phyloP scores from a whole-genome alignment of 2,113 vertebrate genomes.

The Coptodon bakossiorum region DNA sequence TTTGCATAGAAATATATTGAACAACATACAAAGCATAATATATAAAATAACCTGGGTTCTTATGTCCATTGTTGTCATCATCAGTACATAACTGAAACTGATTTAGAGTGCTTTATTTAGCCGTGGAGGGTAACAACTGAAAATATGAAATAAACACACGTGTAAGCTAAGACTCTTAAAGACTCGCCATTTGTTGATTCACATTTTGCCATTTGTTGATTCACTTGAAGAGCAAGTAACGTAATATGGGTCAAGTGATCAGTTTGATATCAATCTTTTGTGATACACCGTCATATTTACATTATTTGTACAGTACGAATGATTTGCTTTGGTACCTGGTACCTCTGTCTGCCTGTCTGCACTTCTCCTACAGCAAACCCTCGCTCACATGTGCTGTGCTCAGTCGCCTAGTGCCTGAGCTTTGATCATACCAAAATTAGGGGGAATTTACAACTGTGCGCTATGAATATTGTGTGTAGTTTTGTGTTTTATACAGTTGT shows the following conservation, averaged over 20 bases:
- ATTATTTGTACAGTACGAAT: background rate
- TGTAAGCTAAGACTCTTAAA: background rate
- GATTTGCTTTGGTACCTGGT: background rate
- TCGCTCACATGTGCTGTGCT: background rate
- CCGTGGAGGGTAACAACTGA: accelerated
- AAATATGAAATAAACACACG: background rate
- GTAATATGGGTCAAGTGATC: background rate
- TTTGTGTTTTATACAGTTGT: background rate
- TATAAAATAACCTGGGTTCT: too few relatives aligned
- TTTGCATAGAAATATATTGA: too few relatives aligned
- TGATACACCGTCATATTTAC: background rate
- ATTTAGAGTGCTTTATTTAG: background rate
- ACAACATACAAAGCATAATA: too few relatives aligned
- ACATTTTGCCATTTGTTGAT: background rate
- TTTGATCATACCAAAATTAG: background rate
- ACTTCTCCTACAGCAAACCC: background rate
- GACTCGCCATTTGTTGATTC: too few relatives aligned
- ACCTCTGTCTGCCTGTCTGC: background rate
- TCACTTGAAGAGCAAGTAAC: background rate
- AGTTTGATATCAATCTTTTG: background rate
- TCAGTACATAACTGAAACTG: background rate
- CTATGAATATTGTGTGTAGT: background rate
- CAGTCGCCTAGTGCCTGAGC: background rate
- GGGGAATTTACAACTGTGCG: background rate
- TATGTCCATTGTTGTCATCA: background rate